Conservation (phyloP, 2,113 vertebrate genomes). For the Lates calcarifer region DNA sequence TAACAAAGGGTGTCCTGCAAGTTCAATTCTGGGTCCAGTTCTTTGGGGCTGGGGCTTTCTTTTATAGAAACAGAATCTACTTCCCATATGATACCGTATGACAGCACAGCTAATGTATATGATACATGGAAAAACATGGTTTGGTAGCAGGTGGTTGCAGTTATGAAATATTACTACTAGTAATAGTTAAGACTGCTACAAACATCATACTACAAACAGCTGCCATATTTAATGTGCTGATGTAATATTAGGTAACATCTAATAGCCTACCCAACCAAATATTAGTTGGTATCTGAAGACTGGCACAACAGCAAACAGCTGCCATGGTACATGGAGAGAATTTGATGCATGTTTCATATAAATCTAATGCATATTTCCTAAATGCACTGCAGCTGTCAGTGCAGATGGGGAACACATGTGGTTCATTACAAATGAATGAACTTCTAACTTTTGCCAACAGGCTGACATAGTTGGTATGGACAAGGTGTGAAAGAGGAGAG, state of each 20-base stretch:
- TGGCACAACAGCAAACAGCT: background rate
- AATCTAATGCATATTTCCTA: background rate
- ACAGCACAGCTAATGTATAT: background rate
- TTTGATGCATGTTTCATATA: background rate
- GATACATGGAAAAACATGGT: background rate
- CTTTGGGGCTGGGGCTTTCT: too few relatives aligned
- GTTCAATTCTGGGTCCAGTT: too few relatives aligned
- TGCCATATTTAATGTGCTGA: background rate
- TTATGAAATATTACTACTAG: background rate
- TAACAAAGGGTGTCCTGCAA: too few relatives aligned
- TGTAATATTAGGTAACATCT: background rate
- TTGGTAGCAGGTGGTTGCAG: background rate
- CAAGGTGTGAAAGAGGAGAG: conserved; percentile 15
- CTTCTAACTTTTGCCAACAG: background rate
- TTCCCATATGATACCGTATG: too few relatives aligned
- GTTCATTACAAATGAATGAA: conserved; percentile 43
- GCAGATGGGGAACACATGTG: conserved; percentile 15
- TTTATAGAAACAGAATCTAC: too few relatives aligned
- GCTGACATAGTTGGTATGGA: conserved; percentile 21
- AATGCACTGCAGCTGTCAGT: conserved; percentile 8
- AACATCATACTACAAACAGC: background rate
- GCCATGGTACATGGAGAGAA: background rate
- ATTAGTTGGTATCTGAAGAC: background rate
- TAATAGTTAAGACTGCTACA: background rate
- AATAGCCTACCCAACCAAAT: background rate